Evolutionary conservation across 2,113 vertebrate genomes (phyloP).

Genomic region (Triplophysa dalaica): DNA sequence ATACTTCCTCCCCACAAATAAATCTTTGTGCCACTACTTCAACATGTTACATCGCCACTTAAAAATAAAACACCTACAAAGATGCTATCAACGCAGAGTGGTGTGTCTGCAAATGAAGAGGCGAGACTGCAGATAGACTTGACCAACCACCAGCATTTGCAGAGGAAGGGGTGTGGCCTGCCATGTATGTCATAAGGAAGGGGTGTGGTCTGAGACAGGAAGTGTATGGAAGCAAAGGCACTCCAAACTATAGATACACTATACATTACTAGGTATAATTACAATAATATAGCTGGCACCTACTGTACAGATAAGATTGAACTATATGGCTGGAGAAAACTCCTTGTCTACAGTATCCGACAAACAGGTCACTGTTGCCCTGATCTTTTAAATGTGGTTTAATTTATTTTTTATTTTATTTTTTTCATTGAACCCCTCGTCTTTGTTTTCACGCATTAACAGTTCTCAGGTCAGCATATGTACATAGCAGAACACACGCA

Average conservation of each 20-base stretch:
- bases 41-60: not conserved
- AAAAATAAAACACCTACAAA: conserved; percentile 11
- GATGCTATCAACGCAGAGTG: not conserved
- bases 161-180: conserved; percentile 37
- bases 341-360: conserved; percentile 92
- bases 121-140: not conserved
- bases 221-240: conserved; percentile 97
- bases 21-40: conserved; percentile 8
- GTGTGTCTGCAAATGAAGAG: not conserved
- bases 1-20: not conserved
- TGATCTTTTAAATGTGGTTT: conserved; percentile 78
- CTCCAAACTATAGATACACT: conserved; percentile 99
- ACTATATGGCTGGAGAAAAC: conserved; percentile 99
- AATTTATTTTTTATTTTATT: conserved; percentile 65
- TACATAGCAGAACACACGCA: conserved; percentile 77
- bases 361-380: conserved; percentile 90
- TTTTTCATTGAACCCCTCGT: conserved; percentile 68
- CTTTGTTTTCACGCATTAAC: conserved; percentile 96
- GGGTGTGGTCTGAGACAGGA: conserved; percentile 58
- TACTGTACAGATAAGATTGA: conserved; percentile 97
- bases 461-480: conserved; percentile 97
- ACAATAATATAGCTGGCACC: conserved; percentile 97
- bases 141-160: conserved; percentile 40
- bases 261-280: conserved; percentile 99
- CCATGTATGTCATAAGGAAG: conserved; percentile 48